These are phyloP conservation scores for Vanessa atalanta DNA, from an alignment of 1,140 invertebrate species.

Conservation along the genomic window DNA sequence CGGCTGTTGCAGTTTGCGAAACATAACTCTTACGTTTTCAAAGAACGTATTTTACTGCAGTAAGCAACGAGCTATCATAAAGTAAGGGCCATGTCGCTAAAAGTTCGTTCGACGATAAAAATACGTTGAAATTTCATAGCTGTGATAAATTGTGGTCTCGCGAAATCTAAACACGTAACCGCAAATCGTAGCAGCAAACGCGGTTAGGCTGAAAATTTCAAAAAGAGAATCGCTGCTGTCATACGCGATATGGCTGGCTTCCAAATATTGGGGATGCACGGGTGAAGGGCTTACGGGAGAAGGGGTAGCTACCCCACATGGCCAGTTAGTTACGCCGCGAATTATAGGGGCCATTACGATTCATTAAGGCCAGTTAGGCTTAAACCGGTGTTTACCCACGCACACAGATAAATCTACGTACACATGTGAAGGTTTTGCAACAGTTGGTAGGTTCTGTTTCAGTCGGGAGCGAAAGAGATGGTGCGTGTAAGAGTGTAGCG, in stretches of 20 bases:
- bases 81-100: conserved; percentile 29
- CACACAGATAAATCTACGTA: conserved; percentile 55
- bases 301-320: conserved; percentile 70
- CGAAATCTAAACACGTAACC: conserved; percentile 71
- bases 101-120: conserved; percentile 41
- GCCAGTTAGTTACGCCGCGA: conserved; percentile 81
- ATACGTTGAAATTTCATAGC: conserved; percentile 40
- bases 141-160: conserved; percentile 56
- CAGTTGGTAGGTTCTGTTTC: conserved; percentile 64
- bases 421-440: conserved; percentile 55
- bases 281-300: conserved; percentile 42
- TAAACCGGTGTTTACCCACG: conserved; percentile 79
- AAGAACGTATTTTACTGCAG: conserved; percentile 42
- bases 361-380: conserved; percentile 82
- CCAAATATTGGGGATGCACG: conserved; percentile 61
- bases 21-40: conserved; percentile 58
- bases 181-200: conserved; percentile 62
- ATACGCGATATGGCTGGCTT: conserved; percentile 78
- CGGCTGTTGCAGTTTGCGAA: conserved; percentile 64
- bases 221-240: conserved; percentile 75
- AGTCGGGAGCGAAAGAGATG: conserved; percentile 50
- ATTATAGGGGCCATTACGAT: conserved; percentile 82
- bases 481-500: conserved; percentile 43
- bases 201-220: conserved; percentile 71
- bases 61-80: conserved; percentile 45